phyloP scores from a whole-genome alignment of 2,113 vertebrate species.

The Hyperoodon ampullatus region DNA sequence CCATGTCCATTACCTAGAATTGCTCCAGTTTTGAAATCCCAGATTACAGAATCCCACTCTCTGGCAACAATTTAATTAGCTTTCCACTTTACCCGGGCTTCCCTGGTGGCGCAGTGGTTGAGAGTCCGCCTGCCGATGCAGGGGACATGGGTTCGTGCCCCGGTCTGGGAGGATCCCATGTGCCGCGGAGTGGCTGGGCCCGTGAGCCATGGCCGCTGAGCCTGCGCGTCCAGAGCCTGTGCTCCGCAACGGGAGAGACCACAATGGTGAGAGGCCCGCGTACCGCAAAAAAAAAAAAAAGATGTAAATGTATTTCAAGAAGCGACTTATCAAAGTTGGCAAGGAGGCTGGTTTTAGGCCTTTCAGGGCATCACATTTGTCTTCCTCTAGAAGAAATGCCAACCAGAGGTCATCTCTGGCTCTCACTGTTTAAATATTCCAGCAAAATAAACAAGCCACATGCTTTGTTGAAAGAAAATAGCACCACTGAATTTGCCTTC shows the following conservation, averaged over 20 bases:
- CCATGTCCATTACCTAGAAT: background rate
- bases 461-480: background rate
- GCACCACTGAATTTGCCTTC: background rate
- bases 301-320: background rate
- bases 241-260: no score
- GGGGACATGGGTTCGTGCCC: no score
- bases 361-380: background rate
- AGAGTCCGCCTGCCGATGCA: no score
- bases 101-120: no score
- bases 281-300: no score
- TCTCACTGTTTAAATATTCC: background rate
- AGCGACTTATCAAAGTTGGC: background rate
- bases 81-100: background rate
- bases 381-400: background rate
- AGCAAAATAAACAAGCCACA: background rate
- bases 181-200: no score
- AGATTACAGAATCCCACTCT: background rate
- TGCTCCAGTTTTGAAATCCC: background rate
- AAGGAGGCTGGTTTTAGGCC: background rate
- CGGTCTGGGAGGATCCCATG: no score
- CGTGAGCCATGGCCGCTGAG: no score
- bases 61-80: background rate
- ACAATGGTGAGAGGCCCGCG: no score
- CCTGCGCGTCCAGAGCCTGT: no score
- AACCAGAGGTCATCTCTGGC: background rate